Conservation (phyloP, 2,888 invertebrate species). For the Anarsia innoxiella region DNA sequence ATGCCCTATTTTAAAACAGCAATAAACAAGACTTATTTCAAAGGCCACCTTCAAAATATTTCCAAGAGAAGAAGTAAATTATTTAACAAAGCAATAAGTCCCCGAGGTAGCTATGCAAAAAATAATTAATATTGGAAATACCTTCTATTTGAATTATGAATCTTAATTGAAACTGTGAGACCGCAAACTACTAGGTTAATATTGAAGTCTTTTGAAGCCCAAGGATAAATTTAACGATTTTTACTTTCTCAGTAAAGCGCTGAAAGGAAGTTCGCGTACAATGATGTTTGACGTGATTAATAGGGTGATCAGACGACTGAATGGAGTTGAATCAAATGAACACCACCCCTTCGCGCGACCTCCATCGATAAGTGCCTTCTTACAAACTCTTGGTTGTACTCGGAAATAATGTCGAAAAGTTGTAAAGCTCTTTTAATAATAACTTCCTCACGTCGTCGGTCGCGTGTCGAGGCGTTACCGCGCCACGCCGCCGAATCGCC, state of each 20-base stretch:
- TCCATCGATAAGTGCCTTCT: slow-evolving; percentile 31
- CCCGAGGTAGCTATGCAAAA: too few relatives aligned
- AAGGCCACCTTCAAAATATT: too few relatives aligned
- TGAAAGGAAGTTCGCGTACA: not conserved
- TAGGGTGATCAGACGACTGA: slow-evolving; percentile 1
- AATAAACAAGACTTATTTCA: too few relatives aligned
- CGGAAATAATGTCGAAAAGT: slow-evolving; percentile 45
- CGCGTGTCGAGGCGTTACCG: slow-evolving; percentile 26
- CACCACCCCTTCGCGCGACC: slow-evolving; percentile 3
- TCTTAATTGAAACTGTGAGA: too few relatives aligned
- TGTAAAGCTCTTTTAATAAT: slow-evolving; percentile 45
- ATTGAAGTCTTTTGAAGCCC: too few relatives aligned
- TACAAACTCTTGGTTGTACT: slow-evolving; percentile 38
- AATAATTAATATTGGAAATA: too few relatives aligned
- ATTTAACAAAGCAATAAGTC: too few relatives aligned
- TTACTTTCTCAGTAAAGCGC: not conserved
- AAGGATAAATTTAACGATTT: not conserved
- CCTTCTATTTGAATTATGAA: too few relatives aligned
- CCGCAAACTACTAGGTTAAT: too few relatives aligned
- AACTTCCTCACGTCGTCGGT: slow-evolving; percentile 39
- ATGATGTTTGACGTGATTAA: not conserved
- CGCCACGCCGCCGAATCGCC: too few relatives aligned
- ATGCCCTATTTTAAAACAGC: too few relatives aligned
- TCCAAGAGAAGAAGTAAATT: too few relatives aligned
- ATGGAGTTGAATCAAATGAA: not conserved